Evolutionary conservation across 1,140 invertebrate genomes (phyloP), one percentile per base, ranked within the genome.

Genomic region (Stegodyphus mimosarum): DNA sequence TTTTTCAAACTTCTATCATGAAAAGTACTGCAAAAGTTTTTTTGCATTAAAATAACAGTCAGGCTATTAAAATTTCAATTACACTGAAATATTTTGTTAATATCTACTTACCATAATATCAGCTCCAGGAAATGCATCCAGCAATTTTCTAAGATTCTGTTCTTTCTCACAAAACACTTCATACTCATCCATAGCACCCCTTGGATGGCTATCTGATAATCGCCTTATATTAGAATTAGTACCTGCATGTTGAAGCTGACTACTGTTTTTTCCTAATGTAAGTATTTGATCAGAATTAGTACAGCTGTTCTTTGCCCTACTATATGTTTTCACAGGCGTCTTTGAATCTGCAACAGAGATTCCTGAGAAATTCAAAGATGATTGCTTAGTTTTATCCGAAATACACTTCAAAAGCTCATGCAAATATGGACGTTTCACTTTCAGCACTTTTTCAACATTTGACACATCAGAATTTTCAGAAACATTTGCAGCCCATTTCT

Each of bases 161-260:
- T 85, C 83, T 52, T 85, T 85, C 7, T 69, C 73, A 71, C 73
- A 76, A 63, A 85, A 76, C 6, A 76, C 49, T 63, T 85, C 83
- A 70, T 75, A 85, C 9, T 85, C 83, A 63, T 73, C 71, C 55
- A 74, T 53, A 9, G 48, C 52, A n/a, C 13, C 67, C 64, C 55
- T 18, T 17, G 9, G n/a, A 10, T 53, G 66, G n/a, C 33, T 63
- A 13, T 48, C 33, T 18, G n/a, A 60, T 7, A 10, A 64, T n/a
- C 5, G 17, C 18, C 17, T 74, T n/a, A 74, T 74, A 17, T 48
- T 63, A 60, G 50, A 9, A 7, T 6, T 49, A 64, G 49, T 75
- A 6, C 7, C 6, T 50, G 13, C 11, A 53, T 7, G 52, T n/a
- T 4, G 33, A 33, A 33, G 33, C 33, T 33, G 33, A 33, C 33